Evolutionary conservation across 2,888 invertebrate genomes (phyloP).

Genomic region (Ischnus inquisitorius): DNA sequence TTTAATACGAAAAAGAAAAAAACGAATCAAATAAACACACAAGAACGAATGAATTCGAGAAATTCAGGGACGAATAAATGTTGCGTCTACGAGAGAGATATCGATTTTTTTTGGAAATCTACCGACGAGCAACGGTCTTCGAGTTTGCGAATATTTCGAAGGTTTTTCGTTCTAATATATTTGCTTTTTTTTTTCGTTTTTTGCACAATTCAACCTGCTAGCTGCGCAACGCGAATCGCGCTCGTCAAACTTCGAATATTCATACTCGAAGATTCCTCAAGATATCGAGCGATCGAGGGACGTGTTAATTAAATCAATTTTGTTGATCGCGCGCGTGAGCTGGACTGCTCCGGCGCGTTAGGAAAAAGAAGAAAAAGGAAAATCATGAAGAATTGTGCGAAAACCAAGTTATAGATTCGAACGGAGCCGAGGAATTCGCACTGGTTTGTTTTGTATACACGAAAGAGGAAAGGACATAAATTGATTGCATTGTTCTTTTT

Average conservation of each 20-base stretch:
- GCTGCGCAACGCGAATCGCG: neutral
- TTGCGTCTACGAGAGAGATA: neutral
- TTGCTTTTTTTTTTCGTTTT: neutral
- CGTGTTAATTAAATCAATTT: constrained; percentile 3
- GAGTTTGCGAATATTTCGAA: neutral
- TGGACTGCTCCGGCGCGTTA: too few species aligned
- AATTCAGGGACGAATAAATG: neutral
- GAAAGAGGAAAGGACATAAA: too few species aligned
- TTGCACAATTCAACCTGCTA: neutral
- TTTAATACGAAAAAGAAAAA: constrained; percentile 18
- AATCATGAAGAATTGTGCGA: neutral
- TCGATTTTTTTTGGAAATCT: neutral
- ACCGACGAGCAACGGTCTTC: neutral
- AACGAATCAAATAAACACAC: neutral
- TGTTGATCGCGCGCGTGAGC: too few species aligned
- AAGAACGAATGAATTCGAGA: neutral
- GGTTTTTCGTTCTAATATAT: neutral
- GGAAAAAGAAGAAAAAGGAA: neutral
- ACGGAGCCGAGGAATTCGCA: neutral
- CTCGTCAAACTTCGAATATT: neutral
- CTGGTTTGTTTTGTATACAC: neutral
- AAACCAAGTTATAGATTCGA: neutral
- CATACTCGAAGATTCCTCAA: neutral
- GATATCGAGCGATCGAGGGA: neutral
- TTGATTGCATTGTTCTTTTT: too few species aligned